Evolutionary conservation across 2,888 invertebrate species (phyloP), one percentile per base, ranked within the genome.

Genomic region (Eupeodes latifasciatus): DNA sequence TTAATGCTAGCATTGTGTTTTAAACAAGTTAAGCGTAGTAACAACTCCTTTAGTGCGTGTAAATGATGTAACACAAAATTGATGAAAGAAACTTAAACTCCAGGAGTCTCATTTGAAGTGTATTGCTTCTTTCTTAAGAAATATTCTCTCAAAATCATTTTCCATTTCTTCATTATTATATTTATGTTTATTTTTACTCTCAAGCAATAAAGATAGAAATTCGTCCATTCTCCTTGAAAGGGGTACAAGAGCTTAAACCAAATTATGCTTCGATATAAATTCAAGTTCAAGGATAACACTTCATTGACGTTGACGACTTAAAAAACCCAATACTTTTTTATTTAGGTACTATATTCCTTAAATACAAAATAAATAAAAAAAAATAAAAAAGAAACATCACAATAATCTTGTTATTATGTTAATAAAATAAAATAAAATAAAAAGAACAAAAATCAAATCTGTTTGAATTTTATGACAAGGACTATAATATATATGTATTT

Each of bases 251-350:
- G 40, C 14, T 34, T 9, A 14, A 34, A 2, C 14, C 5, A 34
- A 36, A 59, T 59, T 59, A 34, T 7, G n/a, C 7, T 59, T n/a
- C 34, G 0, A 59, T 34, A 57, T 55, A 36, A 59, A 49, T 66
- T 66, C 66, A 66, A 66, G 66, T 66, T 66, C 66, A 66, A 66
- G 66, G 66, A 27, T 47, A 66, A 47, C 27, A 49, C 27, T 19
- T 66, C 47, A 1, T 47, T 6, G 2, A 12, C 27, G 27, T 3
- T 3, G 3, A 19, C 5, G 19, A 64, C 1, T 11, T 7, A 19
- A 5, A 44, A 6, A n/a, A 44, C 16, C 40, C 9, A 40, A 62
- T 19, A 62, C 19, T 44, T 64, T 47, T n/a, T 44, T 44, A 9
- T 27, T 27, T 27, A 27, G 27, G 27, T 27, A 27, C 6, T 47